phyloP scores from a whole-genome alignment of 2,888 invertebrate genomes.

The Drosophila austrosaltans region DNA sequence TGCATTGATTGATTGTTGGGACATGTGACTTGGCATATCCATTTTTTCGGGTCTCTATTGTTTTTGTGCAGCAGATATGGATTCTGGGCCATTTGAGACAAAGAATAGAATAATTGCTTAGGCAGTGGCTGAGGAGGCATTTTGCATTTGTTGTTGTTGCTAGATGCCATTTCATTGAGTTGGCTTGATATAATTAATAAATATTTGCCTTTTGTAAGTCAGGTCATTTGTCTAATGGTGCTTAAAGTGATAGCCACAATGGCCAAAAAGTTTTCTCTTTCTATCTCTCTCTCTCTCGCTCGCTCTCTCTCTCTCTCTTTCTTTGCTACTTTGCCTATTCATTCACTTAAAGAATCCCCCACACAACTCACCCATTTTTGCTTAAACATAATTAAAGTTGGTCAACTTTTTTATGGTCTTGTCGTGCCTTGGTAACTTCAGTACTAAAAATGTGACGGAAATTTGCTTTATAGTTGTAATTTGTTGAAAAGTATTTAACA shows the following conservation, averaged over 20 bases:
- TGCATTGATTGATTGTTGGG: conserved; percentile 61
- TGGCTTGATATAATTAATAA: conserved; percentile 33
- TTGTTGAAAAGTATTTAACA: conserved; percentile 13
- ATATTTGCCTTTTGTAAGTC: conserved; percentile 47
- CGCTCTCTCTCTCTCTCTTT: too few species aligned
- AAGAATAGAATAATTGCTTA: conserved; percentile 44
- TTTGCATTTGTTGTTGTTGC: conserved; percentile 13
- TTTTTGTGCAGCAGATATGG: conserved; percentile 22
- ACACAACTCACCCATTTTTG: background rate
- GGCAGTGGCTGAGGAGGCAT: conserved; percentile 42
- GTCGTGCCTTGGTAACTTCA: conserved; percentile 15
- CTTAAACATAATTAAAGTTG: conserved; percentile 11
- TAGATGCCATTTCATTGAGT: background rate
- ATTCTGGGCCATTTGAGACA: conserved; percentile 9
- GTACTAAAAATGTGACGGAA: conserved; percentile 13
- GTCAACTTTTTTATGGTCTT: conserved; percentile 27
- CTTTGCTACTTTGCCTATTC: too few species aligned
- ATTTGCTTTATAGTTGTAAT: conserved; percentile 10
- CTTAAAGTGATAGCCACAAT: conserved; percentile 37
- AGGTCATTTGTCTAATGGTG: conserved; percentile 63
- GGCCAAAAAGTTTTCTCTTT: background rate
- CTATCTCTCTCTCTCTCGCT: too few species aligned
- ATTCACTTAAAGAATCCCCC: background rate
- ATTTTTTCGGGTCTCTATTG: conserved; percentile 17
- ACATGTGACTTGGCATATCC: conserved; percentile 44